phyloP scores from a whole-genome alignment of 2,113 vertebrate species.

The Brachionichthys hirsutus region DNA sequence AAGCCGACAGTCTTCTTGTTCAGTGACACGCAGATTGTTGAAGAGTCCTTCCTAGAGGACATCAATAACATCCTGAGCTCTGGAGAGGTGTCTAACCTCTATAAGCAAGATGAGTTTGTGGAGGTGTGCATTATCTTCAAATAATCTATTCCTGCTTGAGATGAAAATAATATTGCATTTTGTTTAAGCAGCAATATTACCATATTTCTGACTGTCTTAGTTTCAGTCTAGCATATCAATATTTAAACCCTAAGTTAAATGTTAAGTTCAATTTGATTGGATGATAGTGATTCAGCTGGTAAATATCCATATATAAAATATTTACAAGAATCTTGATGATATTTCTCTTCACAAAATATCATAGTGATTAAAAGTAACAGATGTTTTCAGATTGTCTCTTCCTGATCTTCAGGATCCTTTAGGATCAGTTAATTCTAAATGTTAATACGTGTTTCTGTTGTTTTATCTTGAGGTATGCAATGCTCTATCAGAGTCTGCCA shows the following conservation, averaged over 20 bases:
- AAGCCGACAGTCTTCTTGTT: constrained; percentile 87
- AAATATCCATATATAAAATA: background rate
- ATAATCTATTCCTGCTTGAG: too few relatives aligned
- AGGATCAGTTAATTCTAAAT: background rate
- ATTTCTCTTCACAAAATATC: too few relatives aligned
- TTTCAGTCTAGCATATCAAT: background rate
- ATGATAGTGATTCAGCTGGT: background rate
- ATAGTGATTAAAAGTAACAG: too few relatives aligned
- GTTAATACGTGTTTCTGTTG: background rate
- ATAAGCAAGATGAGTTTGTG: constrained; percentile 84
- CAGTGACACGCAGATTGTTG: constrained; percentile 84
- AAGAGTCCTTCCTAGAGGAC: constrained; percentile 87
- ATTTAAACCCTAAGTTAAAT: background rate
- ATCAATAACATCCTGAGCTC: constrained; percentile 89
- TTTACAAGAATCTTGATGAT: background rate
- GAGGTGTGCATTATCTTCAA: constrained; percentile 71
- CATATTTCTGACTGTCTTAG: background rate
- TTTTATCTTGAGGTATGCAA: constrained; percentile 73
- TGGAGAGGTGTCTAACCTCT: constrained; percentile 89
- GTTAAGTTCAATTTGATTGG: background rate
- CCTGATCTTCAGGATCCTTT: too few relatives aligned
- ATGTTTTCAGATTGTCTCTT: background rate
- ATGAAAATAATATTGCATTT: too few relatives aligned
- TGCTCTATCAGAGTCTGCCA: constrained; percentile 76
- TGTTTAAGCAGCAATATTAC: too few relatives aligned